Evolutionary conservation across 2,888 invertebrate species (phyloP), one percentile per base, ranked within the genome.

Genomic region (Lepidocyrtoides sp.): DNA sequence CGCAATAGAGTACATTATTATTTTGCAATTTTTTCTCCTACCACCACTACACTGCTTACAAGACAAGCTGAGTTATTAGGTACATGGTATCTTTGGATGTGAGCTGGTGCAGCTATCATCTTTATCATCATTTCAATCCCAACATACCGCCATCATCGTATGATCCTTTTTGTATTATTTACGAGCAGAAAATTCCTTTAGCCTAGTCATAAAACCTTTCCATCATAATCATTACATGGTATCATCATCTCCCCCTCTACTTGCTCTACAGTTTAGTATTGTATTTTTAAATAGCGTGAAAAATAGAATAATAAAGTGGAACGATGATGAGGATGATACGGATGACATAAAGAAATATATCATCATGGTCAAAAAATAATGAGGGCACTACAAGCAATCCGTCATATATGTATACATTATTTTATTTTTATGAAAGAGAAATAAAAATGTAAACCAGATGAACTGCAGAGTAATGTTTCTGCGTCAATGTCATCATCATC

Each of bases 361-460:
- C 51, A 51, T 4, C 51, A 51, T 51, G 51, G 51, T n/a, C 5
- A n/a, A 4, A 12, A 7, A 60, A 26, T 26, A 60, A 26, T 60
- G 60, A 60, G 60, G 60, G 60, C 60, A 60, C 7, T 60, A 60
- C 60, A 26, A 26, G 60, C 60, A 60, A 60, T 60, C 60, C 60
- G 23, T 60, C 60, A 60, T 36, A 36, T 3, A 54, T 17, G n/a
- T n/a, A n/a, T n/a, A n/a, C n/a, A 7, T 7, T 54, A 54, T 17
- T 17, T 54, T n/a, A n/a, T 54, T 17, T 54, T 54, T 17, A 54
- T 8, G 8, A 36, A 36, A 36, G 36, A n/a, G n/a, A n/a, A n/a
- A n/a, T n/a, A n/a, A n/a, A n/a, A n/a, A n/a, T n/a, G n/a, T n/a
- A n/a, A n/a, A n/a, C n/a, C n/a, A n/a, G n/a, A n/a, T n/a, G n/a